Conservation (phyloP, 2,888 invertebrate genomes). For the Teleogryllus oceanicus region DNA sequence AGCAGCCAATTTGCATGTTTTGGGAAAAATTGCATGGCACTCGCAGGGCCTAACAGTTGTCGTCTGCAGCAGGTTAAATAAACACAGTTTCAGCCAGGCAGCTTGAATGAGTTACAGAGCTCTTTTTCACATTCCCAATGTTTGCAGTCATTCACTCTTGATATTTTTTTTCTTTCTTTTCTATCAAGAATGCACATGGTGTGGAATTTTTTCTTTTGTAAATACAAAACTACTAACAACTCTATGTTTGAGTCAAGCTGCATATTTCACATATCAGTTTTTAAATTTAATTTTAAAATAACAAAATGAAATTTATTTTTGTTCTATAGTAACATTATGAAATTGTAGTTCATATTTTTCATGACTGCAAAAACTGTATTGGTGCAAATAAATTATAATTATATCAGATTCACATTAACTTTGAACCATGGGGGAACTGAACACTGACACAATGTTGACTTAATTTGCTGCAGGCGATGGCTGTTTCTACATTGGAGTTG, state of each 20-base stretch:
- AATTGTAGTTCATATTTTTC: constrained; percentile 23
- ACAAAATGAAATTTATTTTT: constrained; percentile 18
- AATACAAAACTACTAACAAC: constrained; percentile 12
- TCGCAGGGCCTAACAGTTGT: constrained; percentile 53
- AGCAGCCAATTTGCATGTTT: not conserved
- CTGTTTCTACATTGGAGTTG: constrained; percentile 95
- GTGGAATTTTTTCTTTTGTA: constrained; percentile 27
- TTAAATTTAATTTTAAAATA: not conserved
- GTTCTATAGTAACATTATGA: constrained; percentile 18
- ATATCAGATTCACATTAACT: constrained; percentile 21
- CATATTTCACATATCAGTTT: constrained; percentile 5
- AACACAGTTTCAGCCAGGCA: constrained; percentile 23
- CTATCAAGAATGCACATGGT: constrained; percentile 23
- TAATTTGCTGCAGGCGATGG: constrained; percentile 83
- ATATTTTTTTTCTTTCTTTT: constrained; percentile 23
- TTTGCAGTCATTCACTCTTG: not conserved
- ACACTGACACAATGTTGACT: constrained; percentile 77
- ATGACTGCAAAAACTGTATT: not conserved
- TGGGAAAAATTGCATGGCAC: constrained; percentile 49
- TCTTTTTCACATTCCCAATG: not conserved
- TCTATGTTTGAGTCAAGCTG: not conserved
- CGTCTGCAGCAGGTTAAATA: constrained; percentile 60
- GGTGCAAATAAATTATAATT: constrained; percentile 3
- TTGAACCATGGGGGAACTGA: constrained; percentile 26
- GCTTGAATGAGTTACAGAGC: not conserved